A percentile compares a stretch with the other conserved stretches of the same genome.
These are phyloP conservation scores for Python bivittatus DNA, from an alignment of 2,113 vertebrate species.

Conservation along the genomic window DNA sequence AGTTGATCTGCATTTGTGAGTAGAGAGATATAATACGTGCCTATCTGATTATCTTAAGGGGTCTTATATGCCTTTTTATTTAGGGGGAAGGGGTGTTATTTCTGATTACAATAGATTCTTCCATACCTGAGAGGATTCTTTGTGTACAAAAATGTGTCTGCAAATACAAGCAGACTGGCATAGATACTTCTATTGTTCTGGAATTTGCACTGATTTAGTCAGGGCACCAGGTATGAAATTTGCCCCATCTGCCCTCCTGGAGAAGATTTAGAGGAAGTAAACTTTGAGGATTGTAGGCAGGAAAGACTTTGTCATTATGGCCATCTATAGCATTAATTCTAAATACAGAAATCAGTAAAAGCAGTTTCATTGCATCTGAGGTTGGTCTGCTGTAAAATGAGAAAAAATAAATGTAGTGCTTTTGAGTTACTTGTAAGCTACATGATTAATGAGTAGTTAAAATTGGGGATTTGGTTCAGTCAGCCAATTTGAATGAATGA, in stretches of 20 bases:
- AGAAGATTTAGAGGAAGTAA: background rate
- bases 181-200: background rate
- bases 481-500: background rate
- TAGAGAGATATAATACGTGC: background rate
- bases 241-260: background rate
- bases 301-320: background rate
- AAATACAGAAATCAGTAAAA: background rate
- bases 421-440: background rate
- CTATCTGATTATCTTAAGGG: background rate
- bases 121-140: background rate
- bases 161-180: background rate
- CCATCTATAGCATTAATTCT: background rate
- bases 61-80: background rate
- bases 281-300: background rate
- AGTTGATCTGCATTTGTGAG: background rate
- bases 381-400: background rate
- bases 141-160: background rate
- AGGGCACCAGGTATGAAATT: background rate
- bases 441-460: background rate
- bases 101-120: constrained; percentile 5
- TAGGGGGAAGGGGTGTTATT: background rate
- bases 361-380: background rate
- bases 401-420: background rate
- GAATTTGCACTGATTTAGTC: constrained; percentile 9
- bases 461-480: background rate